A percentile compares a stretch with the other conserved stretches of the same genome.
Conservation (phyloP, 2,888 invertebrate species). For the Pardosa pseudoannulata region DNA sequence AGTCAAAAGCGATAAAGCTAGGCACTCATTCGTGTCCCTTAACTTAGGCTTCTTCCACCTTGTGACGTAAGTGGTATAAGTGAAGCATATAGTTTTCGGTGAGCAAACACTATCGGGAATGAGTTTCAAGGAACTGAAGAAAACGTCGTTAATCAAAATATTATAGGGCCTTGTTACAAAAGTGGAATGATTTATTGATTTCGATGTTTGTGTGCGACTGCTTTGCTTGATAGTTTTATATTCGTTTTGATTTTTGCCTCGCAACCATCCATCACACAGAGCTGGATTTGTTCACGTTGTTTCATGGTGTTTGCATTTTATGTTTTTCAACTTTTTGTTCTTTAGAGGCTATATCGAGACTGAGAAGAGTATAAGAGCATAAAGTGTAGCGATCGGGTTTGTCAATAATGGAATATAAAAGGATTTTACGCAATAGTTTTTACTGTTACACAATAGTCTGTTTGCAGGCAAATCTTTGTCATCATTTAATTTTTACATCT, state of each 20-base stretch:
- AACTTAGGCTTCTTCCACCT: not conserved
- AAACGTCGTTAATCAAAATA: not conserved
- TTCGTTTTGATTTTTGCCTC: not conserved
- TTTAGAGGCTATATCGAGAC: too few relatives aligned
- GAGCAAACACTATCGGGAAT: not conserved
- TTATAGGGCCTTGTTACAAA: not conserved
- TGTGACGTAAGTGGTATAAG: not conserved
- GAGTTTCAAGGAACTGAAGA: not conserved
- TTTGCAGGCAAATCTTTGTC: too few relatives aligned
- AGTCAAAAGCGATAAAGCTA: not conserved
- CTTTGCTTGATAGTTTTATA: not conserved
- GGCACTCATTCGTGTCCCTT: slow-evolving; percentile 5
- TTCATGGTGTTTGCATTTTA: too few relatives aligned
- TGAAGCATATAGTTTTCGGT: not conserved
- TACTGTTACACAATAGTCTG: too few relatives aligned
- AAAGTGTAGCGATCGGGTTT: too few relatives aligned
- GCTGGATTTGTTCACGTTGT: too few relatives aligned
- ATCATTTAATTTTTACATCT: too few relatives aligned
- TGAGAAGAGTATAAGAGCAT: too few relatives aligned
- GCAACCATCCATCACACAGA: not conserved
- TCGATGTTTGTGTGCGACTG: not conserved
- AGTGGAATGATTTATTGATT: not conserved
- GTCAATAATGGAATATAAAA: too few relatives aligned
- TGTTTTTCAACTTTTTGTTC: too few relatives aligned
- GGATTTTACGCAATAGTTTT: too few relatives aligned